phyloP scores from a whole-genome alignment of 2,797 vertebrate genomes.

The Sebastes kiyomatsui region DNA sequence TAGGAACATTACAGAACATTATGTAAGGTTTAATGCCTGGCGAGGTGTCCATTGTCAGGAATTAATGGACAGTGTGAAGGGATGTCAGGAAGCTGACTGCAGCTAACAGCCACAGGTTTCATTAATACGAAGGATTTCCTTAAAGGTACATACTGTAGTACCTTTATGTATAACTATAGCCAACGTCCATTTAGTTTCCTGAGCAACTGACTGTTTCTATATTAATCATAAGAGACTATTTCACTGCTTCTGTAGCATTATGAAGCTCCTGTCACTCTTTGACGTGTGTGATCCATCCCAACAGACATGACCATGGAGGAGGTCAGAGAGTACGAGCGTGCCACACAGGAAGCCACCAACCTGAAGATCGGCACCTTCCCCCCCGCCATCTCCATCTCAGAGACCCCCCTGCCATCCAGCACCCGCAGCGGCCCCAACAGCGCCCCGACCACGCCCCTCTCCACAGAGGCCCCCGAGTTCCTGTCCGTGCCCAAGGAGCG shows the following conservation, averaged over 20 bases:
- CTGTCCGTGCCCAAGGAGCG: constrained; percentile 94
- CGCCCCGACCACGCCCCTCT: constrained; percentile 95
- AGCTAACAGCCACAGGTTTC: no score
- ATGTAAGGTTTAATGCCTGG: rapidly evolving
- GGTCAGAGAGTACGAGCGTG: constrained; percentile 86
- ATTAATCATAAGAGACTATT: not conserved
- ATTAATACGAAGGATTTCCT: no score
- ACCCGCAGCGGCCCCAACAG: constrained; percentile 92
- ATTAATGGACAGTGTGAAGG: no score
- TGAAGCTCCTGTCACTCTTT: not conserved
- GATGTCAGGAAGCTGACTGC: no score
- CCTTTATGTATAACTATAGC: not conserved
- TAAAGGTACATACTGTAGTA: no score
- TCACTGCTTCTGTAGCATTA: not conserved
- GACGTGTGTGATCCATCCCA: not conserved
- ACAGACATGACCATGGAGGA: constrained; percentile 91
- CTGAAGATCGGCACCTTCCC: constrained; percentile 90
- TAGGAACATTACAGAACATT: no score
- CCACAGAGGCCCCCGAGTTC: constrained; percentile 96
- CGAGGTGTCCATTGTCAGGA: no score
- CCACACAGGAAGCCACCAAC: constrained; percentile 89
- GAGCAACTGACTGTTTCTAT: not conserved
- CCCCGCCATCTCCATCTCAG: constrained; percentile 93
- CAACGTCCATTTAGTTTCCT: not conserved
- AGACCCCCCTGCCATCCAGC: constrained; percentile 88